A percentile compares a stretch with the other conserved stretches of the same genome.
Evolutionary conservation across 2,888 invertebrate genomes (phyloP).

Genomic region (Phytoseiulus persimilis): DNA sequence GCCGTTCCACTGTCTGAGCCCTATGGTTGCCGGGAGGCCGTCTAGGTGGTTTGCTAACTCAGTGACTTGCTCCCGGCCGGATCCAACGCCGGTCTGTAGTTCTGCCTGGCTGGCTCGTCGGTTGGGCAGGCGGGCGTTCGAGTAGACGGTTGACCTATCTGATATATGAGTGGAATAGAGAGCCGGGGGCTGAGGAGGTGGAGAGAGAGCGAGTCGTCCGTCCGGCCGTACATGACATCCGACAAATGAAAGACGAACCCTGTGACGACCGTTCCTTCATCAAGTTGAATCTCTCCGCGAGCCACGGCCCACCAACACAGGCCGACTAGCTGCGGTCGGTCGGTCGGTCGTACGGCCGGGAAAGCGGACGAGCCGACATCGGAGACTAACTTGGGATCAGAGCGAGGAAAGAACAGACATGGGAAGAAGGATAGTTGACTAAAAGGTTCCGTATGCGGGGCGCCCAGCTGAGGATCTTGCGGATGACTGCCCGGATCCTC

Average conservation of each 20-base stretch:
- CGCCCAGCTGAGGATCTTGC: background rate
- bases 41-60: background rate
- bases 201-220: background rate
- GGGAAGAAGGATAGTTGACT: background rate
- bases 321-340: background rate
- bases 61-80: background rate
- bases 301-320: background rate
- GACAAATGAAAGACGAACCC: background rate
- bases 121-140: background rate
- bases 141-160: background rate
- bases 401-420: background rate
- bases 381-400: background rate
- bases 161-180: background rate
- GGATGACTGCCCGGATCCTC: background rate
- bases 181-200: background rate
- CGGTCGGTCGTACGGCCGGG: too few species aligned
- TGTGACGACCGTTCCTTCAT: conserved; percentile 5
- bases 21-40: background rate
- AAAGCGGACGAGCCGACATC: background rate
- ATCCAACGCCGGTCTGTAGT: background rate
- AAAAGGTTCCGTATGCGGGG: background rate
- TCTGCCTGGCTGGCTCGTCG: background rate
- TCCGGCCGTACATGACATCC: background rate
- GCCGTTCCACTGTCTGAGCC: background rate
- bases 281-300: background rate